Base-by-base conservation (phyloP, 2,888 invertebrate genomes). In the Hirtodrosophila histrioides region DNA sequence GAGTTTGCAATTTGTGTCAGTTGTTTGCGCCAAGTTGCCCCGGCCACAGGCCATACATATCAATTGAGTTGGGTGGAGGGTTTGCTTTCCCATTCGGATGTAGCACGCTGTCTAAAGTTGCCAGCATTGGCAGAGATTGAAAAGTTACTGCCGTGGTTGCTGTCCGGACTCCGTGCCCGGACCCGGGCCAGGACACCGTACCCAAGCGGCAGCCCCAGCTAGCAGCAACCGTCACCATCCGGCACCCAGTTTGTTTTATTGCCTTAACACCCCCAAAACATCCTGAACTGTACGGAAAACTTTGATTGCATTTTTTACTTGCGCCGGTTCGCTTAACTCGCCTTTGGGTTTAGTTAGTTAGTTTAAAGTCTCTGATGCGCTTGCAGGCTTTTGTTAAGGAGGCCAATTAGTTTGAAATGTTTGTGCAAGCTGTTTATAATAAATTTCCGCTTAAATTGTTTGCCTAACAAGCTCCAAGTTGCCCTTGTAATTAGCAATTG, bases 1-100 rank as follows among this genome's bases (percentile, higher is more conserved):
- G 84, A 84, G 88, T 84, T 84, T 83, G 83, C 83, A 85, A 88
- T 84, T 84, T 88, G 86, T 86, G 84, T 75, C 84, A 86, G 80
- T 85, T 86, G 82, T 82, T 85, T 66, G 77, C 71, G 41, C 57
- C 54, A 75, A 80, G 55, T 76, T 78, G 50, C 51, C 12, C 45
- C 45, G 39, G 72, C 65, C 72, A 63, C 55, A 43, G 77, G 65
- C 85, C 81, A 69, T 81, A 80, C 75, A 86, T 81, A 81, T 86
- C 87, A 80, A 81, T 81, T 69, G 71, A 66, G 75, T 70, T 41
- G 61, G 10, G 27, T 12, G 24, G 41, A 6, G 33, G 9, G 43
- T 24, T 37, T 61, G 37, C 50, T 51, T 65, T 66, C 51, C 61
- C 61, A 71, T 67, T 71, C 57, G 36, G 62, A 27, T 56, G 60